Evolutionary conservation across 2,888 invertebrate species (phyloP).

Genomic region (Dynastes grantii): DNA sequence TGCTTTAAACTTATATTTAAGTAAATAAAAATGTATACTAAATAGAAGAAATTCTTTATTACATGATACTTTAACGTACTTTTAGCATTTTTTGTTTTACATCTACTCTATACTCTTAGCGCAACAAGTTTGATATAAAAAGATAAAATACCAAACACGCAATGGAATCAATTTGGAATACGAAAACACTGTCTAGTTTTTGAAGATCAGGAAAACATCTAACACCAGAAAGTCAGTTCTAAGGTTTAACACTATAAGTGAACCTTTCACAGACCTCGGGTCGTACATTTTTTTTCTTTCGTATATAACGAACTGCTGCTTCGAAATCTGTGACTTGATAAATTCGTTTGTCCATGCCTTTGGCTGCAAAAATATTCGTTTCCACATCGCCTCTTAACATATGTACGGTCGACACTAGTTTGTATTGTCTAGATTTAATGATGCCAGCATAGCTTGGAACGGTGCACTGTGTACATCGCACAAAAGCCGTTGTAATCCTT

Average conservation of each 20-base stretch:
- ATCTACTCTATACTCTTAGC: too few species aligned
- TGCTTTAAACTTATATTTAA: too few species aligned
- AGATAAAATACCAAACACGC: too few species aligned
- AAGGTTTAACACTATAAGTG: neutral
- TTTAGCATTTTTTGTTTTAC: too few species aligned
- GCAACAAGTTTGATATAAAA: too few species aligned
- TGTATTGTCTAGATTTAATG: neutral
- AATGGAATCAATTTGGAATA: too few species aligned
- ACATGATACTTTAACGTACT: too few species aligned
- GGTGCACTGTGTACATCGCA: conserved; percentile 3
- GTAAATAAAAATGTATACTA: too few species aligned
- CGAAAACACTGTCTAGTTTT: too few species aligned
- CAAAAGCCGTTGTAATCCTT: neutral
- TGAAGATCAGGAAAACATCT: too few species aligned
- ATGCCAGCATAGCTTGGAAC: neutral
- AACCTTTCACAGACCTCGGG: conserved; percentile 6
- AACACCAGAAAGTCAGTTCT: too few species aligned
- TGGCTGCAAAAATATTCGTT: neutral
- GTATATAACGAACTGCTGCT: neutral
- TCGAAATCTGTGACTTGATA: neutral
- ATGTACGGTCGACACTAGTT: conserved; percentile 10
- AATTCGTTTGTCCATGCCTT: neutral
- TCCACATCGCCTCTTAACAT: conserved; percentile 1
- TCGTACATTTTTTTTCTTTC: neutral
- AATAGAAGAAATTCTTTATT: too few species aligned